phyloP scores from a whole-genome alignment of 2,113 vertebrate species.

The Morone saxatilis region DNA sequence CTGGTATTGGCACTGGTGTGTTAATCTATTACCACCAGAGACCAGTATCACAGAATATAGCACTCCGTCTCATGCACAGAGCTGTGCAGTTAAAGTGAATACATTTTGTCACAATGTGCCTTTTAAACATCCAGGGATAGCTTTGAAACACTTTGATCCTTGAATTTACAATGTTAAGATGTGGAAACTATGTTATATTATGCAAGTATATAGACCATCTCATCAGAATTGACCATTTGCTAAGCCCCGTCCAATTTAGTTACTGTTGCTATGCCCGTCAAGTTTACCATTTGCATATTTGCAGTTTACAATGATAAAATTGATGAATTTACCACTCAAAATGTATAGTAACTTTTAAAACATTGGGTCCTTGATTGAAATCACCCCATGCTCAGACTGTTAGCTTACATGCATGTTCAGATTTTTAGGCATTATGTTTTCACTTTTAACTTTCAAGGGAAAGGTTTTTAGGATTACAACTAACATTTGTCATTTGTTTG shows the following conservation, averaged over 20 bases:
- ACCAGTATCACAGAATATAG: neutral
- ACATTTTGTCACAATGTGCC: slow-evolving; percentile 1
- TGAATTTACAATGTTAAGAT: neutral
- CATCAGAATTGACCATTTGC: neutral
- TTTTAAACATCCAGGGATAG: neutral
- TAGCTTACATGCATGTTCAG: no score
- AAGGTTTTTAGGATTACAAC: neutral
- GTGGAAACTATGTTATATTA: neutral
- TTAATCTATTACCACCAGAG: neutral
- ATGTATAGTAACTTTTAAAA: no score
- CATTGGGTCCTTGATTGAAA: no score
- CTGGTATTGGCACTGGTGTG: neutral
- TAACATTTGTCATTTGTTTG: no score
- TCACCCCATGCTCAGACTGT: no score
- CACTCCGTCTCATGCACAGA: neutral
- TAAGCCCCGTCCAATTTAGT: neutral
- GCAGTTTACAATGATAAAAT: neutral
- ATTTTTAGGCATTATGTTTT: no score
- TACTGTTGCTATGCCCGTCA: neutral
- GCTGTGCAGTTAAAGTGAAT: neutral
- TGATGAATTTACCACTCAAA: no score
- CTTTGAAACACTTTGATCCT: no score
- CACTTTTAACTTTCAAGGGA: no score
- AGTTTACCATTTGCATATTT: neutral
- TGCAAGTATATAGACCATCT: neutral